These are phyloP conservation scores for Boloria euphrosyne DNA, from an alignment of 2,888 invertebrate genomes.

Conservation along the genomic window DNA sequence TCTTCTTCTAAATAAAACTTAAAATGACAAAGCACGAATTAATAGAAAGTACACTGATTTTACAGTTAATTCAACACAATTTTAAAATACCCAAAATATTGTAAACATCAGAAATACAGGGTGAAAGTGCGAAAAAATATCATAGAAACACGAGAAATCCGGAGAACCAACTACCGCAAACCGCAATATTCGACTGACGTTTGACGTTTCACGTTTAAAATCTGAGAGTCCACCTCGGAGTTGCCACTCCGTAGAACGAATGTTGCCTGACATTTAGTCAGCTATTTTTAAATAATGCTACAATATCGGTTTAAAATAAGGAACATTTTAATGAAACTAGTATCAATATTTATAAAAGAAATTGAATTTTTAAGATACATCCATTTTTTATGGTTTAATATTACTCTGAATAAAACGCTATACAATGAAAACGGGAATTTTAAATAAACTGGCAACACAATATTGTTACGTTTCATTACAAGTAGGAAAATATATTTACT, in stretches of 20 bases:
- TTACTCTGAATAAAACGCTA: too few relatives aligned
- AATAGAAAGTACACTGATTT: conserved; percentile 7
- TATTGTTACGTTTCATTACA: too few relatives aligned
- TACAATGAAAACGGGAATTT: too few relatives aligned
- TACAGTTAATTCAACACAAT: conserved; percentile 13
- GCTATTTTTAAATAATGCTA: neutral
- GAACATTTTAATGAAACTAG: neutral
- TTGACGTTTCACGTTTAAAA: conserved; percentile 26
- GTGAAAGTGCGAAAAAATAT: conserved; percentile 65
- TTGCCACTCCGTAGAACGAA: conserved; percentile 20
- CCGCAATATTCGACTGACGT: conserved; percentile 68
- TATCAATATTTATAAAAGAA: too few relatives aligned
- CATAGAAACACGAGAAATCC: conserved; percentile 48
- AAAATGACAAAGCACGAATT: conserved; percentile 6
- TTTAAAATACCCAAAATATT: conserved; percentile 50
- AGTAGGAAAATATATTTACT: too few relatives aligned
- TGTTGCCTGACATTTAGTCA: conserved; percentile 22
- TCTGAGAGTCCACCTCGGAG: conserved; percentile 15
- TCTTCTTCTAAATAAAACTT: conserved; percentile 23
- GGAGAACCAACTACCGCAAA: conserved; percentile 57
- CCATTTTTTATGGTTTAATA: too few relatives aligned
- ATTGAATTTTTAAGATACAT: too few relatives aligned
- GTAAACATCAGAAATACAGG: conserved; percentile 42
- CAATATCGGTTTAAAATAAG: neutral
- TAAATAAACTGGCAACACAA: too few relatives aligned